Base-by-base conservation (phyloP, 2,113 vertebrate genomes). In the Penelope pileata region DNA sequence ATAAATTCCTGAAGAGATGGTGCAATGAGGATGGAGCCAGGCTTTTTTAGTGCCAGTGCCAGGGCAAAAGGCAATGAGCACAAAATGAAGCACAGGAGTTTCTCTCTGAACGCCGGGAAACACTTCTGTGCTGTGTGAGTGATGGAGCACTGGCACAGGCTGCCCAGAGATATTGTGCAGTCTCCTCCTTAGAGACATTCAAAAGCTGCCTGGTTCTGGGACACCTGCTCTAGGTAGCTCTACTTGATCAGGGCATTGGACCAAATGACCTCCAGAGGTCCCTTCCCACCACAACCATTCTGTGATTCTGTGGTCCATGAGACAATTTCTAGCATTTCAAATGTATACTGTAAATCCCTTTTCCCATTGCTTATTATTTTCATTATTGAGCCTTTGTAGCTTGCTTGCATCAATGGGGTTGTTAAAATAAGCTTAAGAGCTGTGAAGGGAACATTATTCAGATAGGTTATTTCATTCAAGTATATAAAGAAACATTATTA, bases 61-160 rank as follows among this genome's bases (percentile, higher is more conserved):
- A 62, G n/a, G 12, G 32, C n/a, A 18, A 67, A 69, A 64, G 10
- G 5, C 24, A 51, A 30, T 10, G 29, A 10, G 8, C 32, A 30
- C 15, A n/a, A 60, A 69, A n/a, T n/a, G 7, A 47, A 84, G 23
- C 5, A 19, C 16, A 23, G 10, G 19, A 79, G 1, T 3, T 56
- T 83, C 12, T 30, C 11, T 83, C 22, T 53, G 14, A 80, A 62
- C 14, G 54, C 0, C 1, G 3, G 34, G 42, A 69, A 91, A 47
- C 3, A 26, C 6, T 51, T 45, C n/a, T n/a, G n/a, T 23, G 16
- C 12, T 32, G 18, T 47, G 18, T 60, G 0, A 0, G 1, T 75
- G 27, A 66, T 32, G 1, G 11, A 86, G 10, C 24, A 70, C 12
- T 30, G 45, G 11, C 22, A n/a, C 13, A 56, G 29, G 23, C 21